Evolutionary conservation across 2,888 invertebrate species (phyloP).

Genomic region (Venustoraphidia nigricollis): DNA sequence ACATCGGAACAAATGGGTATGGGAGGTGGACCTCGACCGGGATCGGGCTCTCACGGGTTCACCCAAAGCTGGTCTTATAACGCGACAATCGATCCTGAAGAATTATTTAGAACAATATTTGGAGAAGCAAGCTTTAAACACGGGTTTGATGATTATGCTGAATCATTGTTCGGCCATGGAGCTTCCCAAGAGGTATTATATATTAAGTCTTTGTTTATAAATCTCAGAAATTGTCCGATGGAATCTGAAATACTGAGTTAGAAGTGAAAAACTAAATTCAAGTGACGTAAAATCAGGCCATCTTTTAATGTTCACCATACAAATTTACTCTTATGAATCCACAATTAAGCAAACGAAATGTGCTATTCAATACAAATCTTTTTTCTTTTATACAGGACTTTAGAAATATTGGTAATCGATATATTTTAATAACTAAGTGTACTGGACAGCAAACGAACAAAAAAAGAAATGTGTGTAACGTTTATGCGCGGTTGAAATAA

Average conservation of each 20-base stretch:
- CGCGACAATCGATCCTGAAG: slow-evolving; percentile 86
- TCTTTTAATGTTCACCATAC: no score
- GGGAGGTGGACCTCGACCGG: slow-evolving; percentile 30
- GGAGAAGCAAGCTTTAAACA: slow-evolving; percentile 60
- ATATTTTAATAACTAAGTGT: no score
- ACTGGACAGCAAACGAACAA: no score
- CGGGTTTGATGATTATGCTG: slow-evolving; percentile 71
- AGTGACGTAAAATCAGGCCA: no score
- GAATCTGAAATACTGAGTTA: background rate
- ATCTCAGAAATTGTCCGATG: background rate
- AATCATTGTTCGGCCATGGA: slow-evolving; percentile 80
- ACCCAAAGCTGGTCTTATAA: slow-evolving; percentile 72
- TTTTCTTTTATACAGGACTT: no score
- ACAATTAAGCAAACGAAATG: no score
- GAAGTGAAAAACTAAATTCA: no score
- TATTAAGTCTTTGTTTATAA: slow-evolving; percentile 4
- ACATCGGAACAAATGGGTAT: slow-evolving; percentile 75
- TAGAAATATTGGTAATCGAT: no score
- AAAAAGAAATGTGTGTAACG: no score
- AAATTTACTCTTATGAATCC: no score
- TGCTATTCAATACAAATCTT: no score
- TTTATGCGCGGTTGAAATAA: no score
- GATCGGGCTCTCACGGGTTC: slow-evolving; percentile 44
- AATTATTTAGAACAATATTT: slow-evolving; percentile 91
- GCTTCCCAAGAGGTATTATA: slow-evolving; percentile 84